These are phyloP conservation scores for Urophycis tenuis DNA, from an alignment of 2,797 vertebrate genomes.

Conservation along the genomic window DNA sequence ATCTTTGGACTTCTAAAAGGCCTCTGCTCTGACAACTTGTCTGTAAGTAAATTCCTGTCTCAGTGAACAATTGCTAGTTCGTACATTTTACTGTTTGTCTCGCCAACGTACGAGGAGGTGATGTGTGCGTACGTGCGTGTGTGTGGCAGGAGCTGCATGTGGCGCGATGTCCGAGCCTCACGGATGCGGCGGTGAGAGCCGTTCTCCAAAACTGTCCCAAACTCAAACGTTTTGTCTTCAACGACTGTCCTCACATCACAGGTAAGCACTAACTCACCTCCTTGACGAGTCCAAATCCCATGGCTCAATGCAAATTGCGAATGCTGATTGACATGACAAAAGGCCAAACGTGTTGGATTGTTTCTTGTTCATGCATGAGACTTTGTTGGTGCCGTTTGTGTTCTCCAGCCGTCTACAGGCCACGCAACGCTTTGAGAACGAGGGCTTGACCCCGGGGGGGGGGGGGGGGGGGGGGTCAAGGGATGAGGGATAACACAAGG, in stretches of 20 bases:
- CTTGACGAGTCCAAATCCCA: not conserved
- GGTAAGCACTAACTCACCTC: slow-evolving; percentile 54
- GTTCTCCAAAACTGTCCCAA: slow-evolving; percentile 74
- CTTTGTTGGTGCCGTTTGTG: too few species aligned
- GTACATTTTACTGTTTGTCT: not conserved
- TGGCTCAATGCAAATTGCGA: not conserved
- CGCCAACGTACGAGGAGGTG: not conserved
- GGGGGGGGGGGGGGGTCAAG: too few species aligned
- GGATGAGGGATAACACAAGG: too few species aligned
- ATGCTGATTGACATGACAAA: not conserved
- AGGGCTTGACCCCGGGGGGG: too few species aligned
- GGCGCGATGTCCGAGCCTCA: slow-evolving; percentile 74
- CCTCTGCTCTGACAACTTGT: slow-evolving; percentile 68
- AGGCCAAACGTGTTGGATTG: too few species aligned
- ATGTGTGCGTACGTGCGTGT: too few species aligned
- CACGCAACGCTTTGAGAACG: too few species aligned
- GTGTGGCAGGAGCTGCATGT: slow-evolving; percentile 76
- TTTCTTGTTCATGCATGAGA: too few species aligned
- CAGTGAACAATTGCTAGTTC: not conserved
- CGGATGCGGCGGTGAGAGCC: slow-evolving; percentile 72
- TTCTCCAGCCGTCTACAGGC: too few species aligned
- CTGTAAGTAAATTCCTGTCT: slow-evolving; percentile 68
- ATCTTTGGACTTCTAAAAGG: slow-evolving; percentile 73
- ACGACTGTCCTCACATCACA: slow-evolving; percentile 80
- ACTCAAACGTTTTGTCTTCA: slow-evolving; percentile 77